Conservation (phyloP, 2,888 invertebrate genomes). For the Neoascia interrupta region DNA sequence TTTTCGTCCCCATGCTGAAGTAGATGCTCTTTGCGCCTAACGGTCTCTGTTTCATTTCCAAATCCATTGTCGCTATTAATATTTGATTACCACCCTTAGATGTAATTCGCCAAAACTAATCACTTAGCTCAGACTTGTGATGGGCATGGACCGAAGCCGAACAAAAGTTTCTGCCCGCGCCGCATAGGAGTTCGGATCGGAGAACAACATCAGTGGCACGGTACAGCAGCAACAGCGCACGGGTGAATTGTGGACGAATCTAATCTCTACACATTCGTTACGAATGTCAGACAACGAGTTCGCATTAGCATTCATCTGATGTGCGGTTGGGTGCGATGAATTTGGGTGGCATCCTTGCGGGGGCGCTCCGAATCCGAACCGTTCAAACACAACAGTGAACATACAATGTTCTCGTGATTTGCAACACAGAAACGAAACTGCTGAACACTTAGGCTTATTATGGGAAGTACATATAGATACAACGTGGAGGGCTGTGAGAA, state of each 20-base stretch:
- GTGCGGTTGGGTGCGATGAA: slow-evolving; percentile 57
- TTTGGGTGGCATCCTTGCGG: neutral
- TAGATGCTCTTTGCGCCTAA: neutral
- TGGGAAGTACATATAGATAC: slow-evolving; percentile 17
- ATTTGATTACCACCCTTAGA: slow-evolving; percentile 67
- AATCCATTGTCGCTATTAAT: slow-evolving; percentile 69
- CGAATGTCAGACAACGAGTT: slow-evolving; percentile 67
- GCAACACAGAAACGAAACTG: slow-evolving; percentile 52
- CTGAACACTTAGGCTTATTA: slow-evolving; percentile 70
- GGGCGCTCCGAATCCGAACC: slow-evolving; percentile 27
- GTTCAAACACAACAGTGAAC: slow-evolving; percentile 43
- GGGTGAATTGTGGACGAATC: slow-evolving; percentile 63
- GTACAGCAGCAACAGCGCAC: slow-evolving; percentile 15
- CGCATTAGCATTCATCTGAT: slow-evolving; percentile 69
- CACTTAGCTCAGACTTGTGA: slow-evolving; percentile 62
- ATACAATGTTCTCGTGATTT: slow-evolving; percentile 62
- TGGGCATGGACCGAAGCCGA: slow-evolving; percentile 1
- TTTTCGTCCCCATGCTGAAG: too few relatives aligned
- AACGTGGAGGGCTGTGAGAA: slow-evolving; percentile 12
- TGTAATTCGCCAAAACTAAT: slow-evolving; percentile 68
- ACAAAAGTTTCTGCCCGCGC: too few relatives aligned
- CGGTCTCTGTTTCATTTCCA: slow-evolving; percentile 56
- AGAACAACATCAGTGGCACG: too few relatives aligned
- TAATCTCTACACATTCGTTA: slow-evolving; percentile 68
- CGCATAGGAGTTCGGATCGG: too few relatives aligned